Base-by-base conservation (phyloP, 2,113 vertebrate species). In the Donacobius atricapilla region DNA sequence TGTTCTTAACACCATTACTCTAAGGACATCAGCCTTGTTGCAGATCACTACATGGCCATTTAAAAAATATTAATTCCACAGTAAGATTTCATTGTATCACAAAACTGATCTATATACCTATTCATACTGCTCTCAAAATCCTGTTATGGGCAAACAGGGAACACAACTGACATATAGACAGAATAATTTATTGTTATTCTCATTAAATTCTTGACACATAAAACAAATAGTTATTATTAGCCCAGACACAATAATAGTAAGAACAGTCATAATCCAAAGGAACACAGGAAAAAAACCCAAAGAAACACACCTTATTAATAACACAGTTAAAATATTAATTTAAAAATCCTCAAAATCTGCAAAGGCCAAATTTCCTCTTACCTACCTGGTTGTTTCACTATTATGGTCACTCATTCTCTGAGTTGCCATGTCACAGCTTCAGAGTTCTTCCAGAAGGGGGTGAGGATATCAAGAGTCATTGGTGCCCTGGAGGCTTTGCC, bases 1-100 rank as follows among this genome's bases (percentile, higher is more conserved):
- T 56, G 7, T 25, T 81, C 45, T 53, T 50, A 95, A 68, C 27
- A 31, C 25, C 14, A 23, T 68, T 81, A 81, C 24, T 91, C 22
- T 54, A n/a, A 93, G 47, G 24, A 22, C 15, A 40, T 48, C 31
- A 84, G 39, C 12, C 45, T 84, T 31, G 37, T 15, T 87, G 40
- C 51, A 89, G 64, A 57, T 45, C 82, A 64, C 54, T 57, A 40
- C 37, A 12, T 15, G 57, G 37, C 44, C 53, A 44, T 60, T 87
- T 68, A 63, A 44, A 77, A 69, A 83, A 83, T 23, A 65, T 83
- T 57, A 90, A 88, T 89, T 83, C 40, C 57, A 48, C 31, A 69
- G 10, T 20, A 51, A 23, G 58, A 47, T 89, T 84, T 83, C 27
- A 53, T 40, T 63, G 60, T 70, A 78, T 88, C 42, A 57, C 70